These are phyloP conservation scores for Pangasius macronema DNA, from an alignment of 2,797 vertebrate genomes.

Conservation along the genomic window DNA sequence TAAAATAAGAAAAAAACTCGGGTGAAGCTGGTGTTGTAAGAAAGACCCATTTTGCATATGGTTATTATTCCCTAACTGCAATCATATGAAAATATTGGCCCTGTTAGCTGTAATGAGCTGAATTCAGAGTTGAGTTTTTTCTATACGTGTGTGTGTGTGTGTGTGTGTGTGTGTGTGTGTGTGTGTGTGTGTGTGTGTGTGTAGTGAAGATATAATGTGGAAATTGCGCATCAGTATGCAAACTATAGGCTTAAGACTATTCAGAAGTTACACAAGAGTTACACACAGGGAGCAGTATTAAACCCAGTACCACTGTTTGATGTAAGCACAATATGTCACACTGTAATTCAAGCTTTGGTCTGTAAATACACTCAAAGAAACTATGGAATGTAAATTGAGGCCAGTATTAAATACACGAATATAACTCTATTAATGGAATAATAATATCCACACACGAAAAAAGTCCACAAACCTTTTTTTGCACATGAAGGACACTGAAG, in stretches of 20 bases:
- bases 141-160: neutral
- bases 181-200: neutral
- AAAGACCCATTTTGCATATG: neutral
- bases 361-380: neutral
- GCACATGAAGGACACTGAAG: neutral
- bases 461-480: neutral
- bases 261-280: neutral
- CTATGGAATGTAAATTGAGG: neutral
- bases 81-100: neutral
- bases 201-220: neutral
- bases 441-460: neutral
- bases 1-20: neutral
- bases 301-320: neutral
- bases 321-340: neutral
- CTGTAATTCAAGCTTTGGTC: neutral
- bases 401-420: neutral
- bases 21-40: neutral
- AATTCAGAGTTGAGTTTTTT: neutral
- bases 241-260: neutral
- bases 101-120: slow-evolving; percentile 28
- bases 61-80: slow-evolving; percentile 4
- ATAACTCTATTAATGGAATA: neutral
- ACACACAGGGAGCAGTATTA: neutral
- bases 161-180: neutral
- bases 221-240: neutral